Evolutionary conservation across 2,797 vertebrate species (phyloP).

Genomic region (Ciconia nigra): DNA sequence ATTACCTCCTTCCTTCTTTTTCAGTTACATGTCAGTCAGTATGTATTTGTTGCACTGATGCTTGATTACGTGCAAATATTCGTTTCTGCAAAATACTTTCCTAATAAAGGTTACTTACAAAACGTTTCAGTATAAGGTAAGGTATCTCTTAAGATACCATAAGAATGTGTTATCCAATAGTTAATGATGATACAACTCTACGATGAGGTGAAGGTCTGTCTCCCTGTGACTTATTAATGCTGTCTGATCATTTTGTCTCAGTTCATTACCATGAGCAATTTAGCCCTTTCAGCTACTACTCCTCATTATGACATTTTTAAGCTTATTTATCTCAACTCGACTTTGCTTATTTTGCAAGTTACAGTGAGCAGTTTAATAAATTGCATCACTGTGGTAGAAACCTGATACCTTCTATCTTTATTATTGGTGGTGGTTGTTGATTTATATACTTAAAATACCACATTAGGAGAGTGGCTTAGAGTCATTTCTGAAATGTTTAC

Average conservation of each 20-base stretch:
- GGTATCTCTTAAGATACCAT: background rate
- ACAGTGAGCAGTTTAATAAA: background rate
- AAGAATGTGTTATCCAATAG: background rate
- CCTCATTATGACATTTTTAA: background rate
- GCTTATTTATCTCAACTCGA: background rate
- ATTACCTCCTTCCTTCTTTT: background rate
- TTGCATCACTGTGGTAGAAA: background rate
- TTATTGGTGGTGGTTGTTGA: background rate
- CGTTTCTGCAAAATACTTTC: background rate
- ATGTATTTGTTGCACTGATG: background rate
- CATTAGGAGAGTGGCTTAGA: background rate
- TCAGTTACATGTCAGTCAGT: background rate
- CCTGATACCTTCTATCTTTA: background rate
- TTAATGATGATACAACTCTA: background rate
- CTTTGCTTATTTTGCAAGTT: slow-evolving; percentile 12
- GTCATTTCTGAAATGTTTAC: background rate
- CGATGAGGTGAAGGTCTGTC: background rate
- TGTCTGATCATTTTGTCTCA: background rate
- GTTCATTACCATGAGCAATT: background rate
- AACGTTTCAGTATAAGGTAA: background rate
- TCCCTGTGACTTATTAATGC: background rate
- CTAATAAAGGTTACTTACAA: background rate
- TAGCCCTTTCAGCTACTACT: background rate
- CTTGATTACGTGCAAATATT: background rate
- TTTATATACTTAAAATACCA: background rate